phyloP scores from a whole-genome alignment of 2,113 vertebrate genomes.

The Zapus hudsonius region DNA sequence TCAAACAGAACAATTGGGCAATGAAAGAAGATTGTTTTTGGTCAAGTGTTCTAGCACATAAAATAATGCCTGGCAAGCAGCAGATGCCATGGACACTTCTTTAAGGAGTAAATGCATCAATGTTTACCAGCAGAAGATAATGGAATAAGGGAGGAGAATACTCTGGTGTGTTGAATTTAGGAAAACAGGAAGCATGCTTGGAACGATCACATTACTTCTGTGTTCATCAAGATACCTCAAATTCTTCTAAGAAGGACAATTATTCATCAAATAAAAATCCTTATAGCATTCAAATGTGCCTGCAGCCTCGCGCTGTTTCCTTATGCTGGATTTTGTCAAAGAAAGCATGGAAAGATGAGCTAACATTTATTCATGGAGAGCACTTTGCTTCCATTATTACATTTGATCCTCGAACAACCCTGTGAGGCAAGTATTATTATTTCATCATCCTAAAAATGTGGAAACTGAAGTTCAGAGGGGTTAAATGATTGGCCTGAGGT shows the following conservation, averaged over 20 bases:
- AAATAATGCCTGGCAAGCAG: not conserved
- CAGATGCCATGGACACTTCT: not conserved
- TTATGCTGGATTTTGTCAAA: not conserved
- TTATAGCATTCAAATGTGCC: not conserved
- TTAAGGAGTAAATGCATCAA: not conserved
- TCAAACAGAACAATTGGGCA: not conserved
- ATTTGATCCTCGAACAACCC: conserved; percentile 61
- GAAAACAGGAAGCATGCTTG: not conserved
- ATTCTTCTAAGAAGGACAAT: conserved; percentile 3
- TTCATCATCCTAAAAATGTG: conserved; percentile 74
- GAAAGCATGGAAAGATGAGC: not conserved
- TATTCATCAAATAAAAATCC: conserved; percentile 11
- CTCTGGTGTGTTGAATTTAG: not conserved
- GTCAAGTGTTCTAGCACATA: not conserved
- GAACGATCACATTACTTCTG: not conserved
- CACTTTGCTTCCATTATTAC: conserved; percentile 44
- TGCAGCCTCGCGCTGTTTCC: not conserved
- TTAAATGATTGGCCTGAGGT: conserved; percentile 71
- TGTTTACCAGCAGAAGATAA: not conserved
- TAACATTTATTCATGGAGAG: conserved; percentile 54
- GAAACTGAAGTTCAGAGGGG: conserved; percentile 65
- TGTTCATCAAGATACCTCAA: not conserved
- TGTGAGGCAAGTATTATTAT: conserved; percentile 69
- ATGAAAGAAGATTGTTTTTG: not conserved
- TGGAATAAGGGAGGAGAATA: not conserved